These are phyloP conservation scores for Chaetophractus vellerosus DNA, from an alignment of 2,797 vertebrate species.

Conservation along the genomic window DNA sequence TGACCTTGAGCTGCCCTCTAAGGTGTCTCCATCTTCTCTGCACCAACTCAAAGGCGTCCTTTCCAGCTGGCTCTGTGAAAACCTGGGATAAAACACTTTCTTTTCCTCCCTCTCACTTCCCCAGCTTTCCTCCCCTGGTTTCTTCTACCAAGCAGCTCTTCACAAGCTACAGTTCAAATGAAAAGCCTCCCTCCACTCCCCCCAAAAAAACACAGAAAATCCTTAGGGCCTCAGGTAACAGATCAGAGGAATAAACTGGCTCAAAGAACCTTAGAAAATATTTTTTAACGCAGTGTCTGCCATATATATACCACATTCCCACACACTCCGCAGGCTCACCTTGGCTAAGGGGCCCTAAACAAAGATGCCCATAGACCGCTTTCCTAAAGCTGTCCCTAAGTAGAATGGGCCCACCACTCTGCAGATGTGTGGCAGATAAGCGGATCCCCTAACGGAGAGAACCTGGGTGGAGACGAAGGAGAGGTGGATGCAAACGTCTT, in stretches of 20 bases:
- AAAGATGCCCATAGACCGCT: neutral
- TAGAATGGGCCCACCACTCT: neutral
- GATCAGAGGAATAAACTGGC: neutral
- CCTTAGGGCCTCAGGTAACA: neutral
- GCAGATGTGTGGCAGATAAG: neutral
- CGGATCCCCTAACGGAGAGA: neutral
- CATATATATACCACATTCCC: rapidly evolving
- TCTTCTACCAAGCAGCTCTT: neutral
- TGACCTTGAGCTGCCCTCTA: neutral
- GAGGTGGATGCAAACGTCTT: neutral
- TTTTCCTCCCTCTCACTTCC: neutral
- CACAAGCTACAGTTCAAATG: neutral
- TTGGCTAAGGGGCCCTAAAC: neutral
- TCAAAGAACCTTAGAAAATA: neutral
- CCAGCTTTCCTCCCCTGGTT: neutral
- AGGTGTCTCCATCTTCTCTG: neutral
- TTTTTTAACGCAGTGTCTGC: neutral
- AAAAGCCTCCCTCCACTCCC: neutral
- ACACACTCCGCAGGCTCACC: neutral
- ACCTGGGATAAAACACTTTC: neutral
- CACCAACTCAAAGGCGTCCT: too few relatives aligned
- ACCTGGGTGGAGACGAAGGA: neutral
- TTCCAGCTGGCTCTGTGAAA: rapidly evolving
- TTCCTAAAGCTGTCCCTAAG: neutral
- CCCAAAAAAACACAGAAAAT: neutral